Base-by-base conservation (phyloP, 2,113 vertebrate species). In the Gallinago jamesoni region DNA sequence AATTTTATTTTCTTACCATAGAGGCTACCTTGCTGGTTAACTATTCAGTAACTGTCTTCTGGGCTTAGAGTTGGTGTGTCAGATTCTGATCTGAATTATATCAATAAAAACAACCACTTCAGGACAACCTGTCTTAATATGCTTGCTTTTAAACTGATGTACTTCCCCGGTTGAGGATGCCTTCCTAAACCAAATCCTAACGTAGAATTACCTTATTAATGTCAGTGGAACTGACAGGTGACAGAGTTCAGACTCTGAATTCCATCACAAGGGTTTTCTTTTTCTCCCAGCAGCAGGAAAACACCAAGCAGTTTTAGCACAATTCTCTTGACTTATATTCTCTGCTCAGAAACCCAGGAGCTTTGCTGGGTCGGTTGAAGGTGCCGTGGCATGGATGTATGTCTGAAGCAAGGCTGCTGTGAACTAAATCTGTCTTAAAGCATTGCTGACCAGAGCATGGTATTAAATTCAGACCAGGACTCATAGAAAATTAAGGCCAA, bases 101-200 rank as follows among this genome's bases (percentile, higher is more conserved):
- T 45, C 55, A 67, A 74, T 70, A 94, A 77, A 90, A 95, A 28
- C 47, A 89, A 75, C 27, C 35, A 39, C 73, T 84, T 47, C n/a
- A 68, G 86, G 73, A 45, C 69, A 94, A 45, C 27, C 47, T 89
- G 78, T 84, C 63, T 72, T 81, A 80, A 90, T 45, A 88, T 2
- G 4, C 41, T 89, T 87, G 27, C 35, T 94, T 93, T 92, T 35
- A 88, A 92, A 75, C 33, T 47, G 64, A 0, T 11, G 27, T 84
- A 56, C 79, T 94, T 5, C 7, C 50, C 64, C 86, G 72, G 39
- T 21, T 66, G 76, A 83, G 79, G 79, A 86, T 81, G 60, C 55
- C 57, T 95, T 89, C 80, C 68, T 77, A 82, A 96, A 89, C 79
- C 78, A 94, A 89, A 88, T 63, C 79, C 79, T 57, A 84, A 72